These are phyloP conservation scores for Aporophyla nigra DNA, from an alignment of 2,888 invertebrate genomes.

Conservation along the genomic window DNA sequence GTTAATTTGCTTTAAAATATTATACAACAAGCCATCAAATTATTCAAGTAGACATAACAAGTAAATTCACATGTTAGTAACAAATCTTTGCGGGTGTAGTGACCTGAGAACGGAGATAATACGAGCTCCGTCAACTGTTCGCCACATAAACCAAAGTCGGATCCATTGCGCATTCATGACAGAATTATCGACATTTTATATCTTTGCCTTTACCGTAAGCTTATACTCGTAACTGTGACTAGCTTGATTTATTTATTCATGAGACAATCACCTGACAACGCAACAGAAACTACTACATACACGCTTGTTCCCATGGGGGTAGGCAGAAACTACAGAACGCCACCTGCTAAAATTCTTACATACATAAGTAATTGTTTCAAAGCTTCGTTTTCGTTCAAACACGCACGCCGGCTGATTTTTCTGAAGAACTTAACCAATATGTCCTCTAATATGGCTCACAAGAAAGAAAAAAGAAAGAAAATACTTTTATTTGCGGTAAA, in stretches of 20 bases:
- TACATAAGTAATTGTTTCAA: background rate
- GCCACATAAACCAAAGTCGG: constrained; percentile 22
- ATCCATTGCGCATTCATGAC: constrained; percentile 34
- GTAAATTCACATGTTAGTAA: constrained; percentile 21
- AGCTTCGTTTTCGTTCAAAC: background rate
- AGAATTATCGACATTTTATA: constrained; percentile 44
- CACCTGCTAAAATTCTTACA: background rate
- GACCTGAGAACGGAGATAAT: constrained; percentile 38
- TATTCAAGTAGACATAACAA: constrained; percentile 14
- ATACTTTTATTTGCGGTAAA: no score
- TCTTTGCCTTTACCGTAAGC: constrained; percentile 12
- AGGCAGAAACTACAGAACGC: background rate
- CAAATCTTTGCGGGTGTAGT: constrained; percentile 12
- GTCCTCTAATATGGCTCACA: no score
- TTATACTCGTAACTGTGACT: background rate
- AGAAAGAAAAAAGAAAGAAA: no score
- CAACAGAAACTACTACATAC: background rate
- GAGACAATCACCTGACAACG: constrained; percentile 1
- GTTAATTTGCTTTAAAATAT: no score
- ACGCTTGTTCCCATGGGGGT: background rate
- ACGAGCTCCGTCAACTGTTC: constrained; percentile 15
- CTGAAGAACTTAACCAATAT: no score
- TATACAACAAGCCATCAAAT: constrained; percentile 1
- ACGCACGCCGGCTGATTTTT: background rate
- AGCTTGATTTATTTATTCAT: constrained; percentile 23